phyloP scores from a whole-genome alignment of 2,113 vertebrate genomes.

The Heteronetta atricapilla region DNA sequence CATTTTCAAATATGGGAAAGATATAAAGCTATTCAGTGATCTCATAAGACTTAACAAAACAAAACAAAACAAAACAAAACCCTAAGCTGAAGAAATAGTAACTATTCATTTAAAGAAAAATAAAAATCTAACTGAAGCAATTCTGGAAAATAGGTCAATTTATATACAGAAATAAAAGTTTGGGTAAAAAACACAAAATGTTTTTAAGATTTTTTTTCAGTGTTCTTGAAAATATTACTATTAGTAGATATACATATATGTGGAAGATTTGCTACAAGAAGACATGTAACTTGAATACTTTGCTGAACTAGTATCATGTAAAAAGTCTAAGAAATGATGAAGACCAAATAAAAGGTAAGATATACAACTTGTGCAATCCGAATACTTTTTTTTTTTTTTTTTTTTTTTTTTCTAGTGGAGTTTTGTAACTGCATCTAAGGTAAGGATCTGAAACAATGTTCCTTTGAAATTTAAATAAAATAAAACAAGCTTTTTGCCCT shows the following conservation, averaged over 20 bases:
- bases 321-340: neutral
- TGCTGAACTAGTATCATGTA: neutral
- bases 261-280: neutral
- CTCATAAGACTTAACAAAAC: neutral
- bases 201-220: neutral
- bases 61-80: neutral
- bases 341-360: neutral
- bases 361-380: neutral
- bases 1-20: neutral
- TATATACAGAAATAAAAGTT: neutral
- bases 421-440: neutral
- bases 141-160: neutral
- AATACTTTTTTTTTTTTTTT: neutral
- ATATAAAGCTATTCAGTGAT: neutral
- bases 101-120: neutral
- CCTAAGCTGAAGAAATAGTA: neutral
- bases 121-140: neutral
- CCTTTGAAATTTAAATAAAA: neutral
- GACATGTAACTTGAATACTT: neutral
- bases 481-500: neutral
- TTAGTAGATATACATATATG: neutral
- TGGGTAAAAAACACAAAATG: fast-evolving
- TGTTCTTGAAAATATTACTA: neutral
- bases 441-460: neutral
- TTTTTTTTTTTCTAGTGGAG: neutral